Evolutionary conservation across 2,888 invertebrate species (phyloP), one percentile per base, ranked within the genome.

Genomic region (Caenorhabditis sp.): DNA sequence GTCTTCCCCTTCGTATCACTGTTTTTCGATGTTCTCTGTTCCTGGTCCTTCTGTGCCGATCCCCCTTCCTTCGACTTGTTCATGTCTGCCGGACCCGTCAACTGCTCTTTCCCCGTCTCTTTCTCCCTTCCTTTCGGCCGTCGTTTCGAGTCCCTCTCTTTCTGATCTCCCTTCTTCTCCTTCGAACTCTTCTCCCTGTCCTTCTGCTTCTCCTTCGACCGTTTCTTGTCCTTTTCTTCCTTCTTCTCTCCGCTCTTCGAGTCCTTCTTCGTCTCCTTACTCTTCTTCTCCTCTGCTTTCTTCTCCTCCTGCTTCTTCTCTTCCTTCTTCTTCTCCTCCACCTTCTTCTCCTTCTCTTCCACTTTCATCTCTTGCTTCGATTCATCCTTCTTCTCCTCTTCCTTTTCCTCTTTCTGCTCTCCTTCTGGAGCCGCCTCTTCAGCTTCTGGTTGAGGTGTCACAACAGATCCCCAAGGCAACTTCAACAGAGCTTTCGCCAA

Each of bases 391-490:
- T 61, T 44, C 5, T 28, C 18, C 35, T 71, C 9, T 8, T 44
- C 5, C 18, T 26, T 51, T 28, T 60, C 24, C 5, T 53, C 61
- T n/a, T 40, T 28, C 40, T 26, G 15, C 18, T 65, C 65, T 20
- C 15, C 50, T 40, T 40, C 40, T 9, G 4, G 32, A 20, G 50
- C 74, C 15, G 44, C 44, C 47, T n/a, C 40, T 20, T 18, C 61
- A 61, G n/a, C 4, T 2, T 20, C 11, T 37, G 11, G 18, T 35
- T 32, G 4, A 18, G 9, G 24, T 20, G 18, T 24, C 26, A 18
- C 18, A 11, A 61, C 53, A 6, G 67, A 67, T 53, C 72, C 72
- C 72, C 72, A 72, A 0, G 32, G 6, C 13, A 64, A 18, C 56
- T 72, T 72, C 50, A 64, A 2, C 20, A 72, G 64, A 5, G 50